phyloP scores from a whole-genome alignment of 1,140 invertebrate genomes.

The Panagrolaimus sp. region DNA sequence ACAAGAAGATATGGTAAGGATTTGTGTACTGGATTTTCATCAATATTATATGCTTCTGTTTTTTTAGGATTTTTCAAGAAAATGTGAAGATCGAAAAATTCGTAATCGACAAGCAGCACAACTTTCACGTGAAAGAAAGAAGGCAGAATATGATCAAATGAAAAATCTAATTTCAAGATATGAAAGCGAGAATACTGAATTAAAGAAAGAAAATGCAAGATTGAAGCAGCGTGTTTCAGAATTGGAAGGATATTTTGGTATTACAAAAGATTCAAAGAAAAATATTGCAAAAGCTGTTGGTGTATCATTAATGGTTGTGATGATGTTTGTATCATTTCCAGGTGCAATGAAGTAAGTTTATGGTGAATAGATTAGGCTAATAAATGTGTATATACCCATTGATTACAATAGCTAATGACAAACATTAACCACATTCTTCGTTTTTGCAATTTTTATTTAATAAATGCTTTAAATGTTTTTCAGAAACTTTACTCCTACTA shows the following conservation, averaged over 20 bases:
- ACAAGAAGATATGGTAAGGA: no score
- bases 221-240: constrained; percentile 16
- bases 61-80: constrained; percentile 23
- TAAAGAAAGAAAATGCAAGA: constrained; percentile 13
- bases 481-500: neutral
- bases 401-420: neutral
- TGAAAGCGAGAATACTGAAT: constrained; percentile 14
- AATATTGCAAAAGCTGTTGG: neutral
- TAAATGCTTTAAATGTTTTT: constrained; percentile 5
- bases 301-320: neutral
- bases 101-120: constrained; percentile 25
- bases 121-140: constrained; percentile 14
- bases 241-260: constrained; percentile 15
- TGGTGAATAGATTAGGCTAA: no score
- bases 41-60: neutral
- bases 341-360: neutral
- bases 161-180: constrained; percentile 7
- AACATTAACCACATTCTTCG: neutral
- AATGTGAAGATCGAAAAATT: constrained; percentile 23
- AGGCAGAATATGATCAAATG: constrained; percentile 18
- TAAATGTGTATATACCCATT: no score
- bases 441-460: neutral
- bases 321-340: neutral
- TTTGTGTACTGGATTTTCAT: neutral
- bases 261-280: neutral